Evolutionary conservation across 2,888 invertebrate genomes (phyloP), one percentile per base, ranked within the genome.

Genomic region (Cheilosia scutellata): DNA sequence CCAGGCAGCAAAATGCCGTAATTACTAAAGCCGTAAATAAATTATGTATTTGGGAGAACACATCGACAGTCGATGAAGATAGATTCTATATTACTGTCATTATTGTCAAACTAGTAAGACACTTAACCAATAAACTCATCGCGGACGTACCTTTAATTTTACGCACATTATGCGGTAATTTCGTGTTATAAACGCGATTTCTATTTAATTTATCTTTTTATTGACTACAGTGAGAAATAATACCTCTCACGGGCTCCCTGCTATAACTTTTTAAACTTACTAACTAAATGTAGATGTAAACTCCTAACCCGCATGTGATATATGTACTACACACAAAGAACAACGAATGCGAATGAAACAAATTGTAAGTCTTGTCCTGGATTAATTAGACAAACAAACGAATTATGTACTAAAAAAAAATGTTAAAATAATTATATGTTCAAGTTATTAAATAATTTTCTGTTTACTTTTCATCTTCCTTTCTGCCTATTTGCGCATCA

Each of bases 381-480:
- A 80, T 79, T 79, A 63, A 58, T 55, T n/a, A 51, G 13, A 47
- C 4, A 71, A 5, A 9, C 37, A 37, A 37, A 37, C 37, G 37
- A 37, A 37, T 37, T 37, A 29, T 29, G 29, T 86, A 86, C 86
- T 82, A 80, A 87, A 87, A 20, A 87, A 20, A 55, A 65, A 79
- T 65, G 79, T 76, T 71, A 66, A 80, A 79, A 76, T 75, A 72
- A 76, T 79, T 76, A 68, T 31, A 82, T 82, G 82, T 87, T 87
- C 75, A 65, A 87, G 83, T 83, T 87, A 87, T 79, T 87, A 87
- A 82, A 74, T 71, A 75, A 55, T 75, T 87, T 82, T 82, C 70
- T 87, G 72, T 87, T 83, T 87, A 78, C 75, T 82, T 83, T 66
- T 78, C 78, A 83, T 75, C 66, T 51, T 74, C 76, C 58, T 58